phyloP scores from a whole-genome alignment of 92 coral and sea anemone genomes.

The Scolanthus callimorphus region DNA sequence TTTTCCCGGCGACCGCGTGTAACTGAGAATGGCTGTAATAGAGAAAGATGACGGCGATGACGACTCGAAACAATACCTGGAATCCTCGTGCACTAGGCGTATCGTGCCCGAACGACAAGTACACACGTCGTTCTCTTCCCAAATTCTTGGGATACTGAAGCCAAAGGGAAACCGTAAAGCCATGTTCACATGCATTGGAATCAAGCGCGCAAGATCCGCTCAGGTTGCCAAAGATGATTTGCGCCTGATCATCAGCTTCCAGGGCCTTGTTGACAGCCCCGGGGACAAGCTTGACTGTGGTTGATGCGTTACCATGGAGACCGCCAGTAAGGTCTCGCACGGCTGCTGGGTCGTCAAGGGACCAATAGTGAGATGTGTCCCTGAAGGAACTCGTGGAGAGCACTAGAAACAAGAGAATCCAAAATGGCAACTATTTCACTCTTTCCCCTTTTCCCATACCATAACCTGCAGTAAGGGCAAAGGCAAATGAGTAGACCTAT shows the following conservation, averaged over 20 bases:
- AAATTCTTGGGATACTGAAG: constrained; percentile 7
- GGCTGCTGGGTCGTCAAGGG: constrained; percentile 8
- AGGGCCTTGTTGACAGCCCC: constrained; percentile 26
- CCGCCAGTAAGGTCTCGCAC: constrained; percentile 5
- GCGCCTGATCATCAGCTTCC: constrained; percentile 9
- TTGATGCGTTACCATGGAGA: constrained; percentile 1
- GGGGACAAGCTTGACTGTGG: neutral
- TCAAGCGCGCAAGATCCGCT: constrained; percentile 1
- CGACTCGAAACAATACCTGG: too few species aligned
- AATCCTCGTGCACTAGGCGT: constrained; percentile 3
- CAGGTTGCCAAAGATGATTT: constrained; percentile 15
- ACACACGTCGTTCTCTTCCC: constrained; percentile 4
- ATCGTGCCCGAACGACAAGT: constrained; percentile 11
- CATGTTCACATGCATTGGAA: constrained; percentile 6
- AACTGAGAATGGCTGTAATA: too few species aligned
- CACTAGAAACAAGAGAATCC: too few species aligned
- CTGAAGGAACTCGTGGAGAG: too few species aligned
- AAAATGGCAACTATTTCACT: too few species aligned
- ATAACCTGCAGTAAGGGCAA: too few species aligned
- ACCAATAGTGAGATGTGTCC: constrained; percentile 28
- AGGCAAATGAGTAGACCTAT: too few species aligned
- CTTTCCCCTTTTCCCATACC: too few species aligned
- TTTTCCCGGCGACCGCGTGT: too few species aligned
- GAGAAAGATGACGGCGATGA: too few species aligned
- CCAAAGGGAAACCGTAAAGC: constrained; percentile 26